Conservation (phyloP, 2,888 invertebrate genomes). For the Lycocerus yunnanus region DNA sequence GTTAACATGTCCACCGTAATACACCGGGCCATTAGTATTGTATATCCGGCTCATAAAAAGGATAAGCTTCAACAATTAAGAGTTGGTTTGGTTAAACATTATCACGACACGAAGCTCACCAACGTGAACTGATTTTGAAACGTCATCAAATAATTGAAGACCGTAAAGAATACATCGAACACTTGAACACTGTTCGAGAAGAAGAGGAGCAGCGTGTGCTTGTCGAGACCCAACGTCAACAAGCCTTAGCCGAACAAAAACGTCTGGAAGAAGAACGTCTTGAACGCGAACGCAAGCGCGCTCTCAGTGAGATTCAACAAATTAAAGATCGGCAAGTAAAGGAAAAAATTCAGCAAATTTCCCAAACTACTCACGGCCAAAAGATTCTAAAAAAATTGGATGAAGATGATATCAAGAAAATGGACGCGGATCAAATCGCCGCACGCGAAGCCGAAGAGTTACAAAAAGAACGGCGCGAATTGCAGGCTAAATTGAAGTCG, state of each 20-base stretch:
- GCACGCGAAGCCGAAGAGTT: slow-evolving; percentile 89
- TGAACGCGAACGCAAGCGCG: slow-evolving; percentile 85
- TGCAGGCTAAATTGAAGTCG: slow-evolving; percentile 88
- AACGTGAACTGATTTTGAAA: slow-evolving; percentile 88
- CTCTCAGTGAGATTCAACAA: slow-evolving; percentile 84
- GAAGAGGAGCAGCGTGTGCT: slow-evolving; percentile 68
- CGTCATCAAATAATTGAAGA: slow-evolving; percentile 97
- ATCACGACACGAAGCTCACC: slow-evolving; percentile 83
- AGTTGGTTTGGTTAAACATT: slow-evolving; percentile 74
- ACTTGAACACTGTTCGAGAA: slow-evolving; percentile 75
- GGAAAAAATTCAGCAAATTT: slow-evolving; percentile 91
- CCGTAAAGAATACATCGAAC: slow-evolving; percentile 92
- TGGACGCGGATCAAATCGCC: slow-evolving; percentile 95
- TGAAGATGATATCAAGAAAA: slow-evolving; percentile 87
- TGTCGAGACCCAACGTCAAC: slow-evolving; percentile 80
- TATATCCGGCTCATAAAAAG: slow-evolving; percentile 80
- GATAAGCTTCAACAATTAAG: slow-evolving; percentile 73
- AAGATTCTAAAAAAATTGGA: slow-evolving; percentile 86
- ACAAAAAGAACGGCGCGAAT: slow-evolving; percentile 92
- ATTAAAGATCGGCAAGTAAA: slow-evolving; percentile 85
- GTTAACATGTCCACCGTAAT: slow-evolving; percentile 88
- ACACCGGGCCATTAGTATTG: slow-evolving; percentile 75
- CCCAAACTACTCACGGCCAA: slow-evolving; percentile 89
- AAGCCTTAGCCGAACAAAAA: slow-evolving; percentile 83
- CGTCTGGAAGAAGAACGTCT: slow-evolving; percentile 86